Conservation (phyloP, 2,888 invertebrate genomes). For the Hedya salicella region DNA sequence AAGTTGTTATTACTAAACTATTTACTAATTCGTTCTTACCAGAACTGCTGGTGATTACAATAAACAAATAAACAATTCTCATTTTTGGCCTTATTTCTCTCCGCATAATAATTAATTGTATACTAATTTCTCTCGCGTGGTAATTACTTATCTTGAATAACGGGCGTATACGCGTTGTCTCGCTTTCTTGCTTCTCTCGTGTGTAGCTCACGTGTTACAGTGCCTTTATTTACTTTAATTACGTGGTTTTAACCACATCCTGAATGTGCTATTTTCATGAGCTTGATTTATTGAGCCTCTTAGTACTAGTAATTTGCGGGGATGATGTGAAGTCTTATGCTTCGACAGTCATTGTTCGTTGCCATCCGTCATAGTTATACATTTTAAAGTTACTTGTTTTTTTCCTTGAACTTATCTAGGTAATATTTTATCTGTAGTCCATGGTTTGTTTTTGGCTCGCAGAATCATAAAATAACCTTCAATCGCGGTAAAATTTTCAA, state of each 20-base stretch:
- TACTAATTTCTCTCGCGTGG: constrained; percentile 57
- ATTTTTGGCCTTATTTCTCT: constrained; percentile 12
- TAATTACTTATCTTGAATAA: constrained; percentile 49
- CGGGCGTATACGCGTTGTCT: constrained; percentile 60
- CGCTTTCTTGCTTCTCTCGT: constrained; percentile 69
- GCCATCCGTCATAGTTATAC: constrained; percentile 18
- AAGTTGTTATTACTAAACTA: constrained; percentile 6
- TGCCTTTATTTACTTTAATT: constrained; percentile 44
- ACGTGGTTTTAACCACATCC: constrained; percentile 25
- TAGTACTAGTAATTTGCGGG: constrained; percentile 13
- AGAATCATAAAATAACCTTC: too few species aligned
- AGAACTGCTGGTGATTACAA: background rate
- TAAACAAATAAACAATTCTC: constrained; percentile 11
- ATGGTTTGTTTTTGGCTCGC: too few species aligned
- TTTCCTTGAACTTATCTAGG: constrained; percentile 6
- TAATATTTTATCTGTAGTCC: background rate
- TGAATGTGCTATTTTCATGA: constrained; percentile 20
- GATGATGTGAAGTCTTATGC: background rate
- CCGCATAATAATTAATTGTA: constrained; percentile 26
- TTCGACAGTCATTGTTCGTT: constrained; percentile 18
- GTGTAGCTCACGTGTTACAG: constrained; percentile 47
- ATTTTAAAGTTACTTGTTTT: background rate
- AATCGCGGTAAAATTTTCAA: too few species aligned
- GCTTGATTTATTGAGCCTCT: constrained; percentile 21
- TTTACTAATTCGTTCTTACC: constrained; percentile 16